Percentiles rank a stretch among this genome's conserved stretches.
These are phyloP conservation scores for Diprion similis DNA, from an alignment of 1,140 invertebrate species.

Conservation along the genomic window DNA sequence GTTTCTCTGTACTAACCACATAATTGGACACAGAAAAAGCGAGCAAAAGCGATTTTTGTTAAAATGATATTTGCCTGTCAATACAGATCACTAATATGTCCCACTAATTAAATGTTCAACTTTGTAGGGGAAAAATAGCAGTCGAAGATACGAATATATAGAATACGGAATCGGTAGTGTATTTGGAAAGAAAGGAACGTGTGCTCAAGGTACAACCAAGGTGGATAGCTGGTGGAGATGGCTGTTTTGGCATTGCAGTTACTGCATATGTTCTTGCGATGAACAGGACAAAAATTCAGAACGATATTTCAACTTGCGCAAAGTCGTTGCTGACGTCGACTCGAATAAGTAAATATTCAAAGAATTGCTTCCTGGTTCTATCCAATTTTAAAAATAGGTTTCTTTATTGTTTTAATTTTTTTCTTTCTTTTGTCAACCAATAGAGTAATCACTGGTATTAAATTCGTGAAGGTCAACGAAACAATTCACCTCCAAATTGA, in stretches of 20 bases:
- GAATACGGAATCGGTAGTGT: constrained; percentile 80
- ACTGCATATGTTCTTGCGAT: constrained; percentile 89
- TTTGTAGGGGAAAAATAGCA: neutral
- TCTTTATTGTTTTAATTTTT: neutral
- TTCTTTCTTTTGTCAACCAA: neutral
- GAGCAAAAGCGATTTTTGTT: neutral
- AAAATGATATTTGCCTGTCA: neutral
- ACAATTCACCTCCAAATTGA: constrained; percentile 86
- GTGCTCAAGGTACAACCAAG: constrained; percentile 68
- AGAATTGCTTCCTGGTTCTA: neutral
- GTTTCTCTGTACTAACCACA: constrained; percentile 34
- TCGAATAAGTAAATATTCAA: constrained; percentile 74
- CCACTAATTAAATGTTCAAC: no score
- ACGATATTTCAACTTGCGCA: constrained; percentile 79
- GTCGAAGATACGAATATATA: constrained; percentile 81
- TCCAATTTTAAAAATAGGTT: neutral
- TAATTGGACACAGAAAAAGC: constrained; percentile 11
- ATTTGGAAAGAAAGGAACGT: constrained; percentile 68
- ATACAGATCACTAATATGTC: no score
- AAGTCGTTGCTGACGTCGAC: constrained; percentile 69
- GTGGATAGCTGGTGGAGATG: constrained; percentile 88
- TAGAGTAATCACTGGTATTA: constrained; percentile 81
- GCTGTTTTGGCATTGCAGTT: constrained; percentile 86
- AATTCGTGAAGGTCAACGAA: constrained; percentile 74
- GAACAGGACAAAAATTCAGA: constrained; percentile 74